Evolutionary conservation across 2,797 vertebrate species (phyloP), one percentile per base, ranked within the genome.

Genomic region (Sphenodon punctatus): DNA sequence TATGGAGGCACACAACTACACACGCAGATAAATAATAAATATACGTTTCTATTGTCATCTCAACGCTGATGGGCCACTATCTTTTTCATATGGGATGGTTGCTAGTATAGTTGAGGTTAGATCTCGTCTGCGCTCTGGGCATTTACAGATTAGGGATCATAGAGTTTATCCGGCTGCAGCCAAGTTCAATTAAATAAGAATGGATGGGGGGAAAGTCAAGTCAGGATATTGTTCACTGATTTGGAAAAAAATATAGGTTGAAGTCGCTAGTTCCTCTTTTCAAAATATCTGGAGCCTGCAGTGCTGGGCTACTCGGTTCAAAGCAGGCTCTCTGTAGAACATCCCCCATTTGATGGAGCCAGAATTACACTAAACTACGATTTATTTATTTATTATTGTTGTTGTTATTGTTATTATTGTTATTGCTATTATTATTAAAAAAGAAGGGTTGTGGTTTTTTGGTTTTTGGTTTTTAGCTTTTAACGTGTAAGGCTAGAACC

Each of bases 81-180:
- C 91, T 95, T 95, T 93, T 95, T 93, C 92, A 90, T 93, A 94
- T 94, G 95, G 95, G 95, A 94, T 93, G 92, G 92, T 94, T 96
- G 95, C 88, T 95, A 93, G 95, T 93, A 93, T 95, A 95, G 95
- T 90, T 95, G 92, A 94, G 93, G 91, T 93, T 92, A 94, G 84
- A 93, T 78, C 82, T 94, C 86, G 81, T 94, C 49, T 78, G 92
- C 89, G 90, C 92, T 94, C 76, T 93, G 94, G 93, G 94, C 82
- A 87, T 90, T 92, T 92, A 88, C 85, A 93, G 75, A 82, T 92
- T 85, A 89, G 88, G 48, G 65, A 79, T 65, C 82, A 53, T 90
- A 90, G 73, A 60, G 23, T 48, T 79, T 68, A 46, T 67, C 32
- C 60, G 34, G 66, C 74, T 87, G 93, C 88, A 86, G 27, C 48